Evolutionary conservation across 2,888 invertebrate species (phyloP), one percentile per base, ranked within the genome.

Genomic region (Dryomyza anilis): DNA sequence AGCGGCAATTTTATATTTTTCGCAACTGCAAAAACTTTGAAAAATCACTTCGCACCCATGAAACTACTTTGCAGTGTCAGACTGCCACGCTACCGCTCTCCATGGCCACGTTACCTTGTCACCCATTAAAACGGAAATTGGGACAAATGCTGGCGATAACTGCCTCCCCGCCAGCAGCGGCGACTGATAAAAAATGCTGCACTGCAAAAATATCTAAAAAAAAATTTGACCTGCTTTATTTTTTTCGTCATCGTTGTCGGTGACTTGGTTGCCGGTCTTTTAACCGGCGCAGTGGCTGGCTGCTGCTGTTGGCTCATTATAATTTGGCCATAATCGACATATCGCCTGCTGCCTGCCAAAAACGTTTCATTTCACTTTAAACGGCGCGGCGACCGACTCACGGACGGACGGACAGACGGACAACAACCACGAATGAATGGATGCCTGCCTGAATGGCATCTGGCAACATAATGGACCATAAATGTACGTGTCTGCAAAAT

Each of bases 261-360:
- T 16, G 8, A 43, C 14, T 43, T 50, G 50, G 50, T 25, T 23
- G 50, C 14, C 25, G 3, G 12, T n/a, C 8, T 7, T n/a, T 7
- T 39, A 3, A 2, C n/a, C 39, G 16, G 3, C 19, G 14, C 25
- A 33, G 16, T 12, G 30, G n/a, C 33, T 33, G 7, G 21, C 19
- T 33, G 55, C 36, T 46, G 46, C 46, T 29, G 27, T 21, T 45
- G 64, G 59, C 69, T 67, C 64, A 67, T 68, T 68, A 64, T 69
- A 68, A 67, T 67, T 65, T 67, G 69, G 73, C 76, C 73, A 77
- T 77, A 79, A 79, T 77, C 79, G 76, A 78, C 73, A 67, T 67
- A 70, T 72, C 69, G 72, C 72, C 70, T 71, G 72, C 76, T 78
- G 77, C 77, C 77, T n/a, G n/a, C n/a, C n/a, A n/a, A n/a, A 75